Percentiles rank a stretch among this genome's conserved stretches.
Evolutionary conservation across 2,888 invertebrate genomes (phyloP).

Genomic region (Xestobium rufovillosum): DNA sequence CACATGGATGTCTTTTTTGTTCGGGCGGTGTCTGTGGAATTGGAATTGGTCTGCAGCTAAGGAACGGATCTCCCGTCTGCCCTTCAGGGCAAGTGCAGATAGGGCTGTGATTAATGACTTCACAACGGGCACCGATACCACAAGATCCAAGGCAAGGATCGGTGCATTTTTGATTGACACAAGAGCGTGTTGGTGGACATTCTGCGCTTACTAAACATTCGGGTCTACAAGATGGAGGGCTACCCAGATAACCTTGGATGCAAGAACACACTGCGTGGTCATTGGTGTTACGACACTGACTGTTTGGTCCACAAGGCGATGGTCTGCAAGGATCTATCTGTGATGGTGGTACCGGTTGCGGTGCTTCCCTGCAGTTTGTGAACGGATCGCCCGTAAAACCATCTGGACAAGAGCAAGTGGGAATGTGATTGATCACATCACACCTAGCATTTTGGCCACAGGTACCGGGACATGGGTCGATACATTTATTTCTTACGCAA

Average conservation of each 20-base stretch:
- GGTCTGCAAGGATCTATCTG: conserved; percentile 43
- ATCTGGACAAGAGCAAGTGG: conserved; percentile 63
- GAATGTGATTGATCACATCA: conserved; percentile 63
- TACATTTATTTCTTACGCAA: conserved; percentile 60
- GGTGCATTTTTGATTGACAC: conserved; percentile 49
- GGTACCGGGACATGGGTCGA: conserved; percentile 62
- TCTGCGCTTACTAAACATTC: conserved; percentile 49
- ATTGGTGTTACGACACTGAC: conserved; percentile 47
- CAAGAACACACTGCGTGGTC: conserved; percentile 49
- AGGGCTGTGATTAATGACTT: conserved; percentile 49
- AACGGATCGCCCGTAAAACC: conserved; percentile 57
- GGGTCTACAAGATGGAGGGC: conserved; percentile 50
- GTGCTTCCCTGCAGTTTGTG: conserved; percentile 32
- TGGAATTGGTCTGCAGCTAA: conserved; percentile 58
- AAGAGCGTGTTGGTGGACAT: conserved; percentile 46
- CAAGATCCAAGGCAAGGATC: conserved; percentile 52
- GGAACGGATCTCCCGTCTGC: conserved; percentile 72
- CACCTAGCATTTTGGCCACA: conserved; percentile 65
- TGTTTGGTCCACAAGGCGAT: conserved; percentile 50
- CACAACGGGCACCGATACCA: conserved; percentile 48
- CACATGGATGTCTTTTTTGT: conserved; percentile 54
- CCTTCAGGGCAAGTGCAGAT: conserved; percentile 49
- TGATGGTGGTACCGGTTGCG: conserved; percentile 26
- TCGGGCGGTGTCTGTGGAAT: conserved; percentile 38
- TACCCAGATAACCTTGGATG: conserved; percentile 46